Conservation (phyloP, 2,113 vertebrate species). For the Cyphomyrus discorhynchus region DNA sequence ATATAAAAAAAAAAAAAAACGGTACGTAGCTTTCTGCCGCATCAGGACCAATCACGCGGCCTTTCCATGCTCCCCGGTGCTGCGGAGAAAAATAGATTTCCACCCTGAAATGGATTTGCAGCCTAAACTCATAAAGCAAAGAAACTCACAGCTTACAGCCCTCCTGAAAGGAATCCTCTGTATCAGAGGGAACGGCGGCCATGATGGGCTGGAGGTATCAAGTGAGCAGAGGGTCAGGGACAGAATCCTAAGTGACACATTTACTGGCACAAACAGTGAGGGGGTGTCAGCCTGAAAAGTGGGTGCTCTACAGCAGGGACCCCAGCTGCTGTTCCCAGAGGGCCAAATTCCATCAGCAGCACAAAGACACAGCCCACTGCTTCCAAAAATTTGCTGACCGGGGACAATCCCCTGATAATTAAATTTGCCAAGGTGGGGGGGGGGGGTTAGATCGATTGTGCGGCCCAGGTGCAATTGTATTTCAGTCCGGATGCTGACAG, state of each 20-base stretch:
- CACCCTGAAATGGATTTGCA: background rate
- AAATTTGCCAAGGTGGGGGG: background rate
- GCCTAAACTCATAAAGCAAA: conserved; percentile 3
- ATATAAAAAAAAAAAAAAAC: background rate
- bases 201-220: background rate
- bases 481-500: background rate
- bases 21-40: background rate
- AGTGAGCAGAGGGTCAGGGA: background rate
- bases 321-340: background rate
- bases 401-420: background rate
- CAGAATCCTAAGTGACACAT: background rate
- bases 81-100: background rate
- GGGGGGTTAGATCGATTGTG: background rate
- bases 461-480: background rate
- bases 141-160: background rate
- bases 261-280: background rate
- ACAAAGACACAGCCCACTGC: background rate
- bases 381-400: background rate
- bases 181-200: background rate
- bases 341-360: background rate
- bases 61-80: background rate
- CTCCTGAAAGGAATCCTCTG: background rate
- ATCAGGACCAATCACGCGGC: background rate
- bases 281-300: background rate
- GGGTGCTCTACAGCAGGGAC: background rate